A percentile compares a stretch with the other conserved stretches of the same genome.
Conservation (phyloP, 2,113 vertebrate genomes). For the Junco hyemalis region DNA sequence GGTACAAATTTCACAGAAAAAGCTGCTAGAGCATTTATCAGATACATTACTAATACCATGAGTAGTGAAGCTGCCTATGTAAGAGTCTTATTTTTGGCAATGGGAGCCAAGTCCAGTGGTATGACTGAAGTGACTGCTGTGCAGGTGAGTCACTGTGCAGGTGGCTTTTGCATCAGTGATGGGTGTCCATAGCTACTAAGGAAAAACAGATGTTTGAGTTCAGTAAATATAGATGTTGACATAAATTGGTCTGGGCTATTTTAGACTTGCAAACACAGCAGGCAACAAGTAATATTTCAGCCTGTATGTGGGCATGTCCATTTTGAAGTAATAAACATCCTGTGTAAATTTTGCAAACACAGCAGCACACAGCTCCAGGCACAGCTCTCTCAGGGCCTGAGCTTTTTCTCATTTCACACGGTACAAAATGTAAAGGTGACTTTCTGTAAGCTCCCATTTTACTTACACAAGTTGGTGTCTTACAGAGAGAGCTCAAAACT, state of each 20-base stretch:
- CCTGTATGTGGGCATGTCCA: neutral
- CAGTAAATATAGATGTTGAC: neutral
- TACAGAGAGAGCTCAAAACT: neutral
- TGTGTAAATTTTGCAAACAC: neutral
- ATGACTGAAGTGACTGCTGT: neutral
- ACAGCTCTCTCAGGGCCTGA: neutral
- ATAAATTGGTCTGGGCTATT: neutral
- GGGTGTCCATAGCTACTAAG: neutral
- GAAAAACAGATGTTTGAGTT: neutral
- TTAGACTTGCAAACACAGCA: neutral
- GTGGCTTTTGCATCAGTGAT: neutral
- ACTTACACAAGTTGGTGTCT: neutral
- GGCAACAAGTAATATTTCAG: neutral
- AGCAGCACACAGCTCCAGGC: neutral
- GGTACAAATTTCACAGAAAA: neutral
- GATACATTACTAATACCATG: neutral
- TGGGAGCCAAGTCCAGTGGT: neutral
- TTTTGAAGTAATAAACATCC: neutral
- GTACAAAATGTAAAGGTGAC: neutral
- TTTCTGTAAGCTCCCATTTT: neutral
- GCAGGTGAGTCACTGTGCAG: neutral
- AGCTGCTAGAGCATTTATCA: neutral
- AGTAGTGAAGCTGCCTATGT: neutral
- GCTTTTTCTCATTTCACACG: neutral
- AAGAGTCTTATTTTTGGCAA: neutral